Conservation (phyloP, 2,113 vertebrate genomes). For the Mesembrinibis cayennensis region DNA sequence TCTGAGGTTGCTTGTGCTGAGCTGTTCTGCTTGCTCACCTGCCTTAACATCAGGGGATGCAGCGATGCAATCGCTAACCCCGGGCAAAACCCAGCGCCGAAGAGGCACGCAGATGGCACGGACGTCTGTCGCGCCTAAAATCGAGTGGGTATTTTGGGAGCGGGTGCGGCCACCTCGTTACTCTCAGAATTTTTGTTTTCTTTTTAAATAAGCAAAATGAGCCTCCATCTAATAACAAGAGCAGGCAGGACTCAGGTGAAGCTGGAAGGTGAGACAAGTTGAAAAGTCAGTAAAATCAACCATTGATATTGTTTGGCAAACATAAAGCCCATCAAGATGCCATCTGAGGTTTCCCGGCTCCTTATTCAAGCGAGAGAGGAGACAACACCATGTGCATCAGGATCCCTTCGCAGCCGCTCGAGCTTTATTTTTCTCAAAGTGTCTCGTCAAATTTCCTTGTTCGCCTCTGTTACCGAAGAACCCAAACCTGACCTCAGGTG, state of each 20-base stretch:
- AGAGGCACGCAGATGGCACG: accelerated
- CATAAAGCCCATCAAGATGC: accelerated
- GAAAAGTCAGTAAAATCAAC: accelerated
- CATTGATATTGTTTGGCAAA: accelerated
- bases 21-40: neutral
- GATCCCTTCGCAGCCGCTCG: accelerated
- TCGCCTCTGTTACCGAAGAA: accelerated
- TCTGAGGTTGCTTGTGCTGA: neutral
- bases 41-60: too few species aligned
- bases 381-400: accelerated
- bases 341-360: neutral
- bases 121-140: neutral
- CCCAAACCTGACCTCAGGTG: neutral
- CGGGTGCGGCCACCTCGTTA: accelerated
- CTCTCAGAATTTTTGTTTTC: too few species aligned
- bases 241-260: neutral
- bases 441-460: neutral
- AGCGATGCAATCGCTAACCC: neutral
- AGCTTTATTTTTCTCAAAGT: neutral
- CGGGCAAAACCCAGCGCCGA: neutral
- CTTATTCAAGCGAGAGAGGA: neutral
- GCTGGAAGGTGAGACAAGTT: neutral
- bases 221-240: accelerated
- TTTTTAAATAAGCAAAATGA: neutral
- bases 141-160: neutral